Base-by-base conservation (phyloP, 2,888 invertebrate species). In the Deilephila elpenor region DNA sequence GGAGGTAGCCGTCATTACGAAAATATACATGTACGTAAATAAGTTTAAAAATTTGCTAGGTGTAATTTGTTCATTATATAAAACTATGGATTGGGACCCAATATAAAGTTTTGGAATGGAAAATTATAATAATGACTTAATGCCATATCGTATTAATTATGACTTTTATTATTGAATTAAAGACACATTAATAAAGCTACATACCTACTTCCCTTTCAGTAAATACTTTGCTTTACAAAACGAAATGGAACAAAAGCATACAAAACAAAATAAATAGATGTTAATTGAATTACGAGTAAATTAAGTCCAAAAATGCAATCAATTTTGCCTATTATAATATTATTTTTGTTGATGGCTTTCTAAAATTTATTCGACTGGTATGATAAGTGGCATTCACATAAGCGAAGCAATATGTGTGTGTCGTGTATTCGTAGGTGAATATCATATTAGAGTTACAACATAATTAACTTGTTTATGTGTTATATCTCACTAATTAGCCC, bases 381-480 rank as follows among this genome's bases (percentile, higher is more conserved):
- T 87, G 83, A 83, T 88, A 86, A 87, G 85, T 84, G 81, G 84
- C 78, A 83, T 83, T 84, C 82, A 80, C 79, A 82, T 80, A 83
- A 84, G 78, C 83, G 82, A 82, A 84, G 84, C 84, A 80, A 82
- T 83, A 83, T 83, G 81, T 82, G 83, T 82, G 85, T 83, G 82
- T 80, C 78, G 78, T 80, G 79, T 77, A 81, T 77, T 78, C 59
- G 61, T 70, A 77, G 76, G 74, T 85, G 85, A 84, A 88, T 87
- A 86, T 86, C 78, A 85, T 85, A 86, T 86, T 84, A 84, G 84
- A 85, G 85, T 88, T 88, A 88, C 86, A 85, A 88, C 87, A 88
- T 84, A 85, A 84, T 86, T 85, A 88, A 90, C 90, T 86, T 87
- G 88, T 91, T 90, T 89, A 83, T 82, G 81, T 82, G 82, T 79